Conservation (phyloP, 2,113 vertebrate genomes). For the Helogale parvula region DNA sequence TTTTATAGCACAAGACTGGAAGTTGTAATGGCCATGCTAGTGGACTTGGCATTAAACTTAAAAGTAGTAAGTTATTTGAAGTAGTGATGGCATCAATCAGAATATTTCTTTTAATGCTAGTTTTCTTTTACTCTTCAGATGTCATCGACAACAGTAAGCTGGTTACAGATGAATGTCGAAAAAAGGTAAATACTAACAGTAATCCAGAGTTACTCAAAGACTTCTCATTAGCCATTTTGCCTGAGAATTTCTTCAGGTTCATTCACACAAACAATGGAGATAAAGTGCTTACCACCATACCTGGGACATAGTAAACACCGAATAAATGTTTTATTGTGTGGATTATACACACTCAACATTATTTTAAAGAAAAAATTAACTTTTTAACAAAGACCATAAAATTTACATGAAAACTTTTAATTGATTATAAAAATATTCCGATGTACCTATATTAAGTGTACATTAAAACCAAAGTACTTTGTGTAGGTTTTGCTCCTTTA, state of each 20-base stretch:
- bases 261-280: not conserved
- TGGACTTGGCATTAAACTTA: not conserved
- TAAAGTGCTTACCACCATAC: not conserved
- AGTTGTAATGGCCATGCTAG: not conserved
- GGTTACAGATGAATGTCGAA: constrained; percentile 94
- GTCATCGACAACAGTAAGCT: constrained; percentile 96
- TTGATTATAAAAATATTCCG: not conserved
- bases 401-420: not conserved
- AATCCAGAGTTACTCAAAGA: not conserved
- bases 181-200: constrained; percentile 87
- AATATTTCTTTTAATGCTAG: constrained; percentile 6
- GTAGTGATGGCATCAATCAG: not conserved
- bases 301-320: not conserved
- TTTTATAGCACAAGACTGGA: not conserved
- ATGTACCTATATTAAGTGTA: not conserved
- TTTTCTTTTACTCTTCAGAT: constrained; percentile 85
- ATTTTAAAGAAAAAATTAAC: constrained; percentile 38
- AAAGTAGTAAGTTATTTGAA: not conserved
- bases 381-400: not conserved
- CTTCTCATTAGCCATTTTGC: not conserved
- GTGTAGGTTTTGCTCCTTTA: not conserved
- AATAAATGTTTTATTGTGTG: not conserved
- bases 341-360: not conserved
- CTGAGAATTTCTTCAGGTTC: not conserved
- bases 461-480: not conserved